These are phyloP conservation scores for Salvator merianae DNA, from an alignment of 2,113 vertebrate genomes.

Conservation along the genomic window DNA sequence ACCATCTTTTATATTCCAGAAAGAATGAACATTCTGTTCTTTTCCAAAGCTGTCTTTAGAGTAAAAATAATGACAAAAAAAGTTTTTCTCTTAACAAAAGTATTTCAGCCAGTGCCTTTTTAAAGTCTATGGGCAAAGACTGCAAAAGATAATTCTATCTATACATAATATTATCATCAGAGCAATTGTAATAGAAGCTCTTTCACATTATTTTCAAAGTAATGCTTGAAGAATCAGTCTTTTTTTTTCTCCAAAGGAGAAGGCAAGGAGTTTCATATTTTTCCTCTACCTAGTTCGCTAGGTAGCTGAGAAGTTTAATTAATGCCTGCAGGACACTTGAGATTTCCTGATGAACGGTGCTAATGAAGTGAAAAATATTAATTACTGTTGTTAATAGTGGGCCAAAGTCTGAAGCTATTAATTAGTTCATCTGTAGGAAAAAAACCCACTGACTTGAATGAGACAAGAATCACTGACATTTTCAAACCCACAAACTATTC, in stretches of 20 bases:
- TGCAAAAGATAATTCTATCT: background rate
- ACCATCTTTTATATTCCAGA: background rate
- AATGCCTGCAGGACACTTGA: conserved; percentile 14
- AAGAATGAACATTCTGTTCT: background rate
- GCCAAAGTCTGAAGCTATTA: conserved; percentile 30
- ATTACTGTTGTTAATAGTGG: conserved; percentile 31
- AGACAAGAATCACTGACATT: conserved; percentile 26
- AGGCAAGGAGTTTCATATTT: conserved; percentile 14
- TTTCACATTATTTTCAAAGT: conserved; percentile 3
- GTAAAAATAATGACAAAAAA: background rate
- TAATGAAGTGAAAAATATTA: conserved; percentile 41
- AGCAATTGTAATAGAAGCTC: background rate
- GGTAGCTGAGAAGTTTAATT: conserved; percentile 27
- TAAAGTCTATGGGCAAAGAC: background rate
- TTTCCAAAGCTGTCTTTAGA: background rate
- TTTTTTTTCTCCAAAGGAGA: background rate
- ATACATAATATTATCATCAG: conserved; percentile 2
- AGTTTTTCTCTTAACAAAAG: background rate
- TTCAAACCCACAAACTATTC: conserved; percentile 8
- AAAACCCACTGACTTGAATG: background rate
- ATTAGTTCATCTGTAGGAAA: conserved; percentile 26
- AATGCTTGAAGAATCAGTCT: background rate
- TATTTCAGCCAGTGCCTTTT: conserved; percentile 3
- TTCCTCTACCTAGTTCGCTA: conserved; percentile 22
- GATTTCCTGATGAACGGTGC: conserved; percentile 29